phyloP scores from a whole-genome alignment of 2,888 invertebrate species.

The Cerceris rybyensis region DNA sequence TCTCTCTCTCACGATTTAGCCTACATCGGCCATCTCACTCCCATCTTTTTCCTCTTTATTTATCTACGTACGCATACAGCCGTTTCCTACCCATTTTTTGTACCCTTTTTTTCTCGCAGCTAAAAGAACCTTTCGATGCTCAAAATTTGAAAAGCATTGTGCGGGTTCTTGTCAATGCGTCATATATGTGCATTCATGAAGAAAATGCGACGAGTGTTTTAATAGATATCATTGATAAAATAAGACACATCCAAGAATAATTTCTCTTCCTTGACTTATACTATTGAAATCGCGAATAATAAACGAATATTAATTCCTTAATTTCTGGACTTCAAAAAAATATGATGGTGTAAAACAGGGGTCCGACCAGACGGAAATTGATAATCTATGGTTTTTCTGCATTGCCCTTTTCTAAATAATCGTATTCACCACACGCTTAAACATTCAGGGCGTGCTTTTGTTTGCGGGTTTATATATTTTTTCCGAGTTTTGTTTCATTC shows the following conservation, averaged over 20 bases:
- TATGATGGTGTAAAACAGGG: background rate
- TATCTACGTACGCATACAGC: background rate
- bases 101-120: background rate
- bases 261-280: constrained; percentile 4
- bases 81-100: background rate
- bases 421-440: background rate
- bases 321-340: too few relatives aligned
- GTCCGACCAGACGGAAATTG: background rate
- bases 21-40: background rate
- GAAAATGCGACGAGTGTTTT: constrained; percentile 6
- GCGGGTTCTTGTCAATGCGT: constrained; percentile 13
- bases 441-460: background rate
- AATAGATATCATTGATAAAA: constrained; percentile 5
- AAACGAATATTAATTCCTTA: background rate
- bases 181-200: constrained; percentile 1
- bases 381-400: background rate
- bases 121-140: constrained; percentile 12
- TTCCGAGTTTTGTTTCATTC: too few relatives aligned
- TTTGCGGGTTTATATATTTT: background rate
- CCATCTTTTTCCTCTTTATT: background rate
- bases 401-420: background rate
- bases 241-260: constrained; percentile 13
- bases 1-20: background rate
- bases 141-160: constrained; percentile 14
- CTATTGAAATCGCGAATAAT: background rate